Conservation (phyloP, 2,113 vertebrate species). For the Tursiops truncatus region DNA sequence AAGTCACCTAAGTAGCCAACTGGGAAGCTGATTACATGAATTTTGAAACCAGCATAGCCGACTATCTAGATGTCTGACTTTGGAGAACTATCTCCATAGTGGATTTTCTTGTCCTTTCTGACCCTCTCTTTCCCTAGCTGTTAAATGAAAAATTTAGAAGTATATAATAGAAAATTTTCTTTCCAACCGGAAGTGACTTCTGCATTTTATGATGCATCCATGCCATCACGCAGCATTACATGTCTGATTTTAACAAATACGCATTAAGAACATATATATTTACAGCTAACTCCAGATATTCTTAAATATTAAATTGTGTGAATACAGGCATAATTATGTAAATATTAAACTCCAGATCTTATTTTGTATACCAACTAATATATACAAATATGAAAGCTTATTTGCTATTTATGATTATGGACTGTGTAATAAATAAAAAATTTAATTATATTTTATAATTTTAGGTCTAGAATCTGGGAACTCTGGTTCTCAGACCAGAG, state of each 20-base stretch:
- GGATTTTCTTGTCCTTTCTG: neutral
- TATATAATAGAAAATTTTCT: neutral
- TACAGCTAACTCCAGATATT: neutral
- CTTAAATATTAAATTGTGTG: neutral
- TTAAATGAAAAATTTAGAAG: neutral
- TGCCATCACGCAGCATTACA: neutral
- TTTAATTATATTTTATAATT: slow-evolving; percentile 32
- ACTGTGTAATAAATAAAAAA: neutral
- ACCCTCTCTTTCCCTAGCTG: neutral
- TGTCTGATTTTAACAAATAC: neutral
- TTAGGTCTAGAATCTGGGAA: neutral
- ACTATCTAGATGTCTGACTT: neutral
- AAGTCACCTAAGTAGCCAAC: neutral
- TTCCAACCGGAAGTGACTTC: neutral
- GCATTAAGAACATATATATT: neutral
- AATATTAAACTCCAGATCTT: neutral
- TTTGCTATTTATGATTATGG: neutral
- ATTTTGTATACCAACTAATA: neutral
- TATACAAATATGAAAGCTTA: neutral
- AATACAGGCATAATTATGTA: neutral
- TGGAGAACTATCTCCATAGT: neutral
- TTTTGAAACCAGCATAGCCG: neutral
- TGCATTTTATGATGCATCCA: neutral
- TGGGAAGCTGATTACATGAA: neutral
- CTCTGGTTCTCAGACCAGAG: neutral